Conservation (phyloP, 1,140 invertebrate species). For the Atopsyche davidsoni region DNA sequence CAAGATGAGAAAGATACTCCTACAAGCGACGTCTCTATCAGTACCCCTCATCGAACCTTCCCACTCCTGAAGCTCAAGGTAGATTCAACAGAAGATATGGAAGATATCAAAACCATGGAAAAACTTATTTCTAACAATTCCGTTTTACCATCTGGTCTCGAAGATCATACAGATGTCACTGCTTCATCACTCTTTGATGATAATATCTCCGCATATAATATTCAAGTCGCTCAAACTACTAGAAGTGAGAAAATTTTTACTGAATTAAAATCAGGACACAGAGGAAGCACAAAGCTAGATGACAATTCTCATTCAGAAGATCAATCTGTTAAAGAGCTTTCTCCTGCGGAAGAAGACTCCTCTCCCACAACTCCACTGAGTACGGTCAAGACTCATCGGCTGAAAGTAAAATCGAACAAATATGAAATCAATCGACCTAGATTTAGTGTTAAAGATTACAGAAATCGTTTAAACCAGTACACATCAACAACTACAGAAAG, state of each 20-base stretch:
- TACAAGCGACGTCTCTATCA: slow-evolving; percentile 44
- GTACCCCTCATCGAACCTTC: too few relatives aligned
- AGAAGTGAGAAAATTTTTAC: slow-evolving; percentile 22
- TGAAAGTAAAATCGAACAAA: slow-evolving; percentile 38
- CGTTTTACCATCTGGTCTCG: too few relatives aligned
- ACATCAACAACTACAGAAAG: slow-evolving; percentile 43
- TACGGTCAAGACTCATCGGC: slow-evolving; percentile 32
- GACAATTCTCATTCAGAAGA: slow-evolving; percentile 2
- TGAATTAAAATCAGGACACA: slow-evolving; percentile 23
- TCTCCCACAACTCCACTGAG: slow-evolving; percentile 32
- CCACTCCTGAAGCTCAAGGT: too few relatives aligned
- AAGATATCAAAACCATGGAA: too few relatives aligned
- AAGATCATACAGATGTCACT: slow-evolving; percentile 6
- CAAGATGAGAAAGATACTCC: slow-evolving; percentile 50
- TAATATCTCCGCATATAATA: slow-evolving; percentile 9
- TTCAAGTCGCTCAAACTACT: slow-evolving; percentile 19
- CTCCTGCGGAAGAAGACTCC: slow-evolving; percentile 3
- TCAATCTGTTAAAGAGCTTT: neutral
- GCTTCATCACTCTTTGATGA: slow-evolving; percentile 15
- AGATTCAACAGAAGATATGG: too few relatives aligned
- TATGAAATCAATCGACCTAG: slow-evolving; percentile 44
- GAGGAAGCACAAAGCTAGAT: slow-evolving; percentile 18
- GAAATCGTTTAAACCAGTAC: slow-evolving; percentile 42
- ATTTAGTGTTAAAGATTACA: slow-evolving; percentile 57
- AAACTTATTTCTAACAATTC: too few relatives aligned